These are phyloP conservation scores for Lymantria dispar DNA, from an alignment of 2,888 invertebrate genomes.

Conservation along the genomic window DNA sequence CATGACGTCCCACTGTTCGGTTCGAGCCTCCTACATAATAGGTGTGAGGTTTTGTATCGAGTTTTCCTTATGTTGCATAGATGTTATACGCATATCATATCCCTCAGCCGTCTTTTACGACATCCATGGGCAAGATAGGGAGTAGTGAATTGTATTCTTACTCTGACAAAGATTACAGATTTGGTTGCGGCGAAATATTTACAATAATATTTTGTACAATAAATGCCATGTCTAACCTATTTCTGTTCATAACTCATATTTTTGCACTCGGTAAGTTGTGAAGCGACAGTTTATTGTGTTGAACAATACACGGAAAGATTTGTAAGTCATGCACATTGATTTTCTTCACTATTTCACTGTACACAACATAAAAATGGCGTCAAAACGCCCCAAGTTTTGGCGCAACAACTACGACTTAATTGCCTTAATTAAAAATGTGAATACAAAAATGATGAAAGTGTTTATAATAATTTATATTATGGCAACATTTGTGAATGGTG, in stretches of 20 bases:
- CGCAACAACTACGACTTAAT: slow-evolving; percentile 43
- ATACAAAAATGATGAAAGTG: slow-evolving; percentile 40
- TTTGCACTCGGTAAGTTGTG: slow-evolving; percentile 26
- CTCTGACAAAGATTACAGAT: too few species aligned
- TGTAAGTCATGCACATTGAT: slow-evolving; percentile 41
- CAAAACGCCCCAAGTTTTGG: slow-evolving; percentile 47
- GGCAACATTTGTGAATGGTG: slow-evolving; percentile 35
- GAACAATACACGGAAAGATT: slow-evolving; percentile 67
- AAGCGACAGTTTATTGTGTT: slow-evolving; percentile 36
- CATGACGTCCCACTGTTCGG: too few species aligned
- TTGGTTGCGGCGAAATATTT: background rate
- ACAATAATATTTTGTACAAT: background rate
- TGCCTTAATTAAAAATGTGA: slow-evolving; percentile 41
- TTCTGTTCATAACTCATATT: slow-evolving; percentile 6
- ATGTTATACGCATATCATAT: too few species aligned
- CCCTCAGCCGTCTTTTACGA: too few species aligned
- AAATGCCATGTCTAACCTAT: slow-evolving; percentile 18
- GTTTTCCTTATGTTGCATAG: too few species aligned
- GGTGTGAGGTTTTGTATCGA: too few species aligned
- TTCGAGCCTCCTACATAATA: too few species aligned
- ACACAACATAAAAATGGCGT: slow-evolving; percentile 47
- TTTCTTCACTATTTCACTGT: slow-evolving; percentile 55
- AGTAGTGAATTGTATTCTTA: too few species aligned
- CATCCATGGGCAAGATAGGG: too few species aligned
- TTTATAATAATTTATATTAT: slow-evolving; percentile 32